Evolutionary conservation across 2,113 vertebrate species (phyloP).

Genomic region (Menura novaehollandiae): DNA sequence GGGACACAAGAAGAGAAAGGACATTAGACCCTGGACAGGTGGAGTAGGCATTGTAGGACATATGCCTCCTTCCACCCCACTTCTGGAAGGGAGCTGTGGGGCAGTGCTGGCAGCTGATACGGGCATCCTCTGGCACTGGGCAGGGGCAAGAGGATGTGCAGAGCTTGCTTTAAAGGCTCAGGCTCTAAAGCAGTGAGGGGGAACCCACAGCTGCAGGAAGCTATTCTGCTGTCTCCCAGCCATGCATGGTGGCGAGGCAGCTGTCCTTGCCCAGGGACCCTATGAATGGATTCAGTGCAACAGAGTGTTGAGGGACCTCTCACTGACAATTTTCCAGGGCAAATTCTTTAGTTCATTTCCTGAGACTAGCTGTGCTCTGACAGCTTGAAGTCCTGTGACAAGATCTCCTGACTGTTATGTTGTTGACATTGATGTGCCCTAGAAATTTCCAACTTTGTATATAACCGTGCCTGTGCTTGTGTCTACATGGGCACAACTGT

Average conservation of each 20-base stretch:
- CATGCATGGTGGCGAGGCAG: fast-evolving
- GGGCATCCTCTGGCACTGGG: background rate
- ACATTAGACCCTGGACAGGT: background rate
- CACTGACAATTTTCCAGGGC: background rate
- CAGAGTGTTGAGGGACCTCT: background rate
- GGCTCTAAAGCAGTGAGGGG: background rate
- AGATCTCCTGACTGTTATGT: background rate
- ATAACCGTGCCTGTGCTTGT: background rate
- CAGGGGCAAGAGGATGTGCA: background rate
- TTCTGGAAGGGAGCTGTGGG: background rate
- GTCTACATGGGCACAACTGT: background rate
- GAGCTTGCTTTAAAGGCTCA: background rate
- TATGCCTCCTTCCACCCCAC: background rate
- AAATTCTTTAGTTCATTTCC: background rate
- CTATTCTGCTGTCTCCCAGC: background rate
- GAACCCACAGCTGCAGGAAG: background rate
- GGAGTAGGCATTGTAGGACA: background rate
- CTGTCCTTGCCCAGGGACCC: background rate
- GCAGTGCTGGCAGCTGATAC: background rate
- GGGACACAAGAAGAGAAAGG: background rate
- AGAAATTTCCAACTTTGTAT: background rate
- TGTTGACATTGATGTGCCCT: background rate
- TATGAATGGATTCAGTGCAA: background rate
- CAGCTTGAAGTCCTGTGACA: background rate
- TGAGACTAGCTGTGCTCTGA: background rate